Evolutionary conservation across 1,140 invertebrate genomes (phyloP).

Genomic region (Asbolus verrucosus): DNA sequence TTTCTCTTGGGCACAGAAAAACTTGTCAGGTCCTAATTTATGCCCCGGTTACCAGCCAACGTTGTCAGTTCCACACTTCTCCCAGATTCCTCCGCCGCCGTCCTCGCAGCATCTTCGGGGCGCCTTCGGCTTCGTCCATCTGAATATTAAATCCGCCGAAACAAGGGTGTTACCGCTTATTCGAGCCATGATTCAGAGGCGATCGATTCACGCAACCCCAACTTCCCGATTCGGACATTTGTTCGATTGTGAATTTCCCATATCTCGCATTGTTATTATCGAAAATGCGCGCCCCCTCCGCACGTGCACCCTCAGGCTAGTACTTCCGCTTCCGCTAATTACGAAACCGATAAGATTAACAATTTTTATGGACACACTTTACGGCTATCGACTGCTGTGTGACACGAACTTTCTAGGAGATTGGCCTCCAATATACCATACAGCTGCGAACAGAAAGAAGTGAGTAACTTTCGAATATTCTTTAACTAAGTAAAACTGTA

Average conservation of each 20-base stretch:
- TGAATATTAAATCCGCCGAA: conserved; percentile 36
- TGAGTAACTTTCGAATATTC: too few relatives aligned
- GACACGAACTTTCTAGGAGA: too few relatives aligned
- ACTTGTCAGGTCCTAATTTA: conserved; percentile 41
- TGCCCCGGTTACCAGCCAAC: conserved; percentile 20
- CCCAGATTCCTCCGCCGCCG: neutral
- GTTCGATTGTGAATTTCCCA: conserved; percentile 24
- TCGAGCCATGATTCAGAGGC: conserved; percentile 25
- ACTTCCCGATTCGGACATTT: conserved; percentile 13
- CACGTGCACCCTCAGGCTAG: conserved; percentile 26
- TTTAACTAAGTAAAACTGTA: too few relatives aligned
- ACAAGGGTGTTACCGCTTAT: conserved; percentile 37
- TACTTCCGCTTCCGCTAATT: conserved; percentile 40
- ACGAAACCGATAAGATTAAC: conserved; percentile 31
- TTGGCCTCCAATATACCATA: too few relatives aligned
- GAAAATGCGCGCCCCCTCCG: conserved; percentile 15
- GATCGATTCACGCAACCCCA: conserved; percentile 13
- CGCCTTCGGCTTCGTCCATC: conserved; percentile 4
- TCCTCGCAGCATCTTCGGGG: conserved; percentile 18
- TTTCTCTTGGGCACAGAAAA: conserved; percentile 35
- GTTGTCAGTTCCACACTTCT: conserved; percentile 35
- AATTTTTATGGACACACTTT: conserved; percentile 39
- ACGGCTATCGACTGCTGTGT: too few relatives aligned
- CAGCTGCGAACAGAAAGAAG: too few relatives aligned
- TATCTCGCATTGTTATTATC: conserved; percentile 40